Evolutionary conservation across 2,113 vertebrate species (phyloP).

Genomic region (Gymnocephalus cernua): DNA sequence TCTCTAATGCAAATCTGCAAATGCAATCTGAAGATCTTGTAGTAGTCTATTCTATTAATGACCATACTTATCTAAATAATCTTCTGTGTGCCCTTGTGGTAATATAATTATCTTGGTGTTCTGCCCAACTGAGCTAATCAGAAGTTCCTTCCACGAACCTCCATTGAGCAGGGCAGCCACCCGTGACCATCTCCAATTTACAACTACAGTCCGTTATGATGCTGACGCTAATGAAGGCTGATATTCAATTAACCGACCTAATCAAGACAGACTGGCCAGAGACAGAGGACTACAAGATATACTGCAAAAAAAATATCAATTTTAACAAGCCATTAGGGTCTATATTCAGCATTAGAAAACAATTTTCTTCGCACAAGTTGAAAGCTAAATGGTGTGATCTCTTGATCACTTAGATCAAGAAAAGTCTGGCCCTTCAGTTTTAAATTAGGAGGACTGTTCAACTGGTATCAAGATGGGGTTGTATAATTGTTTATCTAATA

Average conservation of each 20-base stretch:
- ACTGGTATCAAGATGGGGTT: not conserved
- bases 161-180: slow-evolving; percentile 45
- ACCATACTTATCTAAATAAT: slow-evolving; percentile 41
- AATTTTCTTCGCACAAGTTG: slow-evolving; percentile 1
- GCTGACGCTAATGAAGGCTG: slow-evolving; percentile 50
- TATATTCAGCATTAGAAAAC: not conserved
- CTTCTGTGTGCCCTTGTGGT: slow-evolving; percentile 39
- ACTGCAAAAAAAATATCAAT: slow-evolving; percentile 18
- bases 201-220: slow-evolving; percentile 43
- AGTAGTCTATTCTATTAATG: slow-evolving; percentile 13
- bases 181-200: slow-evolving; percentile 69
- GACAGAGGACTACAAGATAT: not conserved
- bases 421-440: not conserved
- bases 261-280: slow-evolving; percentile 49
- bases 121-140: slow-evolving; percentile 54
- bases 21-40: slow-evolving; percentile 9
- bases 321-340: slow-evolving; percentile 28
- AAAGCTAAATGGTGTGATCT: not conserved
- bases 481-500: no score
- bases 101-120: slow-evolving; percentile 66
- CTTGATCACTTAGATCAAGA: not conserved
- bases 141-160: slow-evolving; percentile 48
- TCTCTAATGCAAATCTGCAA: not conserved
- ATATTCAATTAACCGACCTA: slow-evolving; percentile 61
- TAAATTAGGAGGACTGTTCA: not conserved